Evolutionary conservation across 1,140 invertebrate species (phyloP).

Genomic region (Bombus cullumanus): DNA sequence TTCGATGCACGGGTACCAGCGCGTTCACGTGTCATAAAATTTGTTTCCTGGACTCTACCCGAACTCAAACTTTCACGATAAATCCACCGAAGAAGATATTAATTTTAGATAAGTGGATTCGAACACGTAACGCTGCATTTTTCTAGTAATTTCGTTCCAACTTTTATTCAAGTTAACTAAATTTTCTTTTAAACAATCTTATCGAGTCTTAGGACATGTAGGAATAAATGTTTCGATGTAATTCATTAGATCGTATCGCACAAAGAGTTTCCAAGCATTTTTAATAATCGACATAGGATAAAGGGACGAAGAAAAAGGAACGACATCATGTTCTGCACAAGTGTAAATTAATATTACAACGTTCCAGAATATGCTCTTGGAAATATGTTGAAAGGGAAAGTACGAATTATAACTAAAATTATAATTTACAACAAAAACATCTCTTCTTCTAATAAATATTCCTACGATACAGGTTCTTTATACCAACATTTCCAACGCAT

Average conservation of each 20-base stretch:
- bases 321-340: constrained; percentile 53
- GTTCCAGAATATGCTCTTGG: constrained; percentile 3
- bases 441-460: background rate
- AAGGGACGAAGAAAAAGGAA: constrained; percentile 48
- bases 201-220: background rate
- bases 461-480: background rate
- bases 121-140: background rate
- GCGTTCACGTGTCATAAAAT: background rate
- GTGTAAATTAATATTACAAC: constrained; percentile 60
- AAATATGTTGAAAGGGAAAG: no score
- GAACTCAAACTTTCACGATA: background rate
- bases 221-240: background rate
- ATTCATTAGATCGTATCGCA: no score
- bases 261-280: no score
- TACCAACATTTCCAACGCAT: no score
- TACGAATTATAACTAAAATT: background rate
- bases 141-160: background rate
- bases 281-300: no score
- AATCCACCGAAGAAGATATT: background rate
- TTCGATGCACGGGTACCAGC: background rate
- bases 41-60: background rate
- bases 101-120: background rate
- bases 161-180: background rate
- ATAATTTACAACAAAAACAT: background rate
- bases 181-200: background rate